Conservation (phyloP, 2,113 vertebrate genomes). For the Microcebus ravelobensis region DNA sequence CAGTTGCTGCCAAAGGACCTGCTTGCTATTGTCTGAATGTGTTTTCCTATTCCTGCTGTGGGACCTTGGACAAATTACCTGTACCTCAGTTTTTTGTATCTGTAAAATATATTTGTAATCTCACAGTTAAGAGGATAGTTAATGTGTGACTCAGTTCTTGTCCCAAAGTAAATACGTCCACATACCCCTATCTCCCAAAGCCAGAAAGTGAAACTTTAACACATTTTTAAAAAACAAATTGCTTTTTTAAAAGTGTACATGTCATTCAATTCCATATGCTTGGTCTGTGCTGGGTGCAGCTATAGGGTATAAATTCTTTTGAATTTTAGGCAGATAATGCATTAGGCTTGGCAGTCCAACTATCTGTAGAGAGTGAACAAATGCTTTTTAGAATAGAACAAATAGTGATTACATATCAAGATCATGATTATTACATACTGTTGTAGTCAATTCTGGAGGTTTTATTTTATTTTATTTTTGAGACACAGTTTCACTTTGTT, state of each 20-base stretch:
- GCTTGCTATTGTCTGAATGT: neutral
- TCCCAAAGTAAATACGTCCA: neutral
- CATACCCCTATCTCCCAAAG: neutral
- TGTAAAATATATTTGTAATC: neutral
- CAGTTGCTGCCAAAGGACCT: neutral
- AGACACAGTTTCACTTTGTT: too few relatives aligned
- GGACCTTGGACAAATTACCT: neutral
- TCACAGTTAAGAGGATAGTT: neutral
- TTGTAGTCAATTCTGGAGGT: neutral
- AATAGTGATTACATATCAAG: neutral
- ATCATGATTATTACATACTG: neutral
- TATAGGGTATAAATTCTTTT: neutral
- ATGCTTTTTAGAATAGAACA: neutral
- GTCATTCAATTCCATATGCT: neutral
- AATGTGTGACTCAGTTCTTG: constrained; percentile 9
- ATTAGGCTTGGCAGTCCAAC: neutral
- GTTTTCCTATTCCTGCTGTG: neutral
- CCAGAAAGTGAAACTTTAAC: neutral
- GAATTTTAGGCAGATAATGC: neutral
- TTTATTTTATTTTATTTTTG: neutral
- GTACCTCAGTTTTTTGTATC: neutral
- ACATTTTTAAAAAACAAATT: neutral
- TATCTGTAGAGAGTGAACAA: neutral
- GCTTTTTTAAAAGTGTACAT: neutral
- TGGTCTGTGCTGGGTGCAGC: neutral